phyloP scores from a whole-genome alignment of 2,797 vertebrate genomes.

The Pseudomugil gertrudae region DNA sequence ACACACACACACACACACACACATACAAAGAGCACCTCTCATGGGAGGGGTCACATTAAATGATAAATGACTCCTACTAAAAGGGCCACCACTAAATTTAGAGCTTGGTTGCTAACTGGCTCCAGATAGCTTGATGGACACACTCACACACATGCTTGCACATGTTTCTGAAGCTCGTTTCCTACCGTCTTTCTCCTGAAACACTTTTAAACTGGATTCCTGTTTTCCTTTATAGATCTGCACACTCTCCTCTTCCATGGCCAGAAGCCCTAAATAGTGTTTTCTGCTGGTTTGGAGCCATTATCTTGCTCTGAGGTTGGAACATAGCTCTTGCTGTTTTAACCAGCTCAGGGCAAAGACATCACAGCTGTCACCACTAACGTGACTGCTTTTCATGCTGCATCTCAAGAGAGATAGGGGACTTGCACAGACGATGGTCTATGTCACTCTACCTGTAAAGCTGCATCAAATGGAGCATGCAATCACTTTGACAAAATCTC shows the following conservation, averaged over 20 bases:
- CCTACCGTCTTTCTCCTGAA: constrained; percentile 3
- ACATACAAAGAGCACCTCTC: constrained; percentile 27
- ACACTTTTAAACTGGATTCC: constrained; percentile 7
- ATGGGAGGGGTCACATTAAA: constrained; percentile 66
- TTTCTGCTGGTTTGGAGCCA: constrained; percentile 21
- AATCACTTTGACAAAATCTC: constrained; percentile 15
- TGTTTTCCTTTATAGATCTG: not conserved
- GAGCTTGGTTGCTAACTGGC: constrained; percentile 52
- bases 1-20: constrained; percentile 30
- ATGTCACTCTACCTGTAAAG: constrained; percentile 25
- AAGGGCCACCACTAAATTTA: constrained; percentile 77
- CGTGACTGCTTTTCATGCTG: constrained; percentile 26
- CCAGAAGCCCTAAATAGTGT: constrained; percentile 4
- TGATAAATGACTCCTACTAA: constrained; percentile 77
- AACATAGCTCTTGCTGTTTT: constrained; percentile 36
- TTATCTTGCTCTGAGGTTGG: constrained; percentile 24
- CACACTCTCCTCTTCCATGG: not conserved
- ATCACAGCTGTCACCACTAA: constrained; percentile 45
- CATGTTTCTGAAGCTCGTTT: constrained; percentile 14
- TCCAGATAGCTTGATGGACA: constrained; percentile 41
- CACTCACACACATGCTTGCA: constrained; percentile 25
- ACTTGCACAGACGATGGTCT: constrained; percentile 10
- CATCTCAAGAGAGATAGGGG: not conserved
- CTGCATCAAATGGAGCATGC: constrained; percentile 27
- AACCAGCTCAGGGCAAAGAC: constrained; percentile 36